Evolutionary conservation across 23 tunicate genomes (phyloP).

Genomic region (Botrylloides violaceus): DNA sequence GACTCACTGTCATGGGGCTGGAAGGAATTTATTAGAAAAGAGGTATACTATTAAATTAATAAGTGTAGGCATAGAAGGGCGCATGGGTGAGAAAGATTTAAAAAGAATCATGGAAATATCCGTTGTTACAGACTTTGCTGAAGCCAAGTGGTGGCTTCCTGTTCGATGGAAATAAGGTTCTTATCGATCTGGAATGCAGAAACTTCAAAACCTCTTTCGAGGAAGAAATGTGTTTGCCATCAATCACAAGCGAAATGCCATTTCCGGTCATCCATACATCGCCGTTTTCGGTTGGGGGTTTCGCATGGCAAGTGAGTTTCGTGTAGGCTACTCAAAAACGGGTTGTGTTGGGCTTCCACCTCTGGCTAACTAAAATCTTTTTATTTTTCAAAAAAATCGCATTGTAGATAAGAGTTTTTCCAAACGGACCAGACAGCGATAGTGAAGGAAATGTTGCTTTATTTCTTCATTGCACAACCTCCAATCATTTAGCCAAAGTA

Average conservation of each 20-base stretch:
- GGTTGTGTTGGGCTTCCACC: neutral
- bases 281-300: constrained; percentile 95
- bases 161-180: constrained; percentile 83
- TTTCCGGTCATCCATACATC: constrained; percentile 93
- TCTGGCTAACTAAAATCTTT: neutral
- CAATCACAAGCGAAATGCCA: constrained; percentile 62
- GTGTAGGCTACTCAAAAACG: no score
- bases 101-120: no score
- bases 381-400: neutral
- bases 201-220: constrained; percentile 74
- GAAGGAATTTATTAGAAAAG: constrained; percentile 95
- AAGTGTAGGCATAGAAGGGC: no score
- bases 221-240: constrained; percentile 51
- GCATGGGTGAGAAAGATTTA: neutral
- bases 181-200: constrained; percentile 88
- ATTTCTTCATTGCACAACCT: constrained; percentile 84
- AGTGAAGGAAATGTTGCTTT: constrained; percentile 90
- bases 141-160: constrained; percentile 93
- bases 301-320: constrained; percentile 87
- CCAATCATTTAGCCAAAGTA: constrained; percentile 86
- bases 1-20: constrained; percentile 99
- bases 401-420: constrained; percentile 81
- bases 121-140: constrained; percentile 54
- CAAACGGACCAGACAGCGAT: constrained; percentile 90
- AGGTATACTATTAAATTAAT: constrained; percentile 28